phyloP scores from a whole-genome alignment of 1,140 invertebrate species.

The Papilio polyxenes region DNA sequence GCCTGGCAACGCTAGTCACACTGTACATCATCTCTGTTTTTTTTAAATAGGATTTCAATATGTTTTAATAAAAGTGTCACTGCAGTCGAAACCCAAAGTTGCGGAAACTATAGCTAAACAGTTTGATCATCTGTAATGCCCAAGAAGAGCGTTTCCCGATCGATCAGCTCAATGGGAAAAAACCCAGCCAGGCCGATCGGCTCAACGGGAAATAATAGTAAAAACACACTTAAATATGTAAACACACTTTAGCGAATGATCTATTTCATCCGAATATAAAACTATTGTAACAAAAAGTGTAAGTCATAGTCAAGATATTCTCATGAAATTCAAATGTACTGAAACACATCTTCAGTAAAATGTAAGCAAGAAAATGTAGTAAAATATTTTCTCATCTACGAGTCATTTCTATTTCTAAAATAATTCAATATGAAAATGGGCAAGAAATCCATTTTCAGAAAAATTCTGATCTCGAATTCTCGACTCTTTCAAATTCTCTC shows the following conservation, averaged over 20 bases:
- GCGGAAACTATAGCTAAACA: not conserved
- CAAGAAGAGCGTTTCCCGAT: too few relatives aligned
- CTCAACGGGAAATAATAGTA: too few relatives aligned
- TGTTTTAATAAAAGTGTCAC: too few relatives aligned
- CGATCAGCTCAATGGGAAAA: too few relatives aligned
- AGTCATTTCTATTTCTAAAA: conserved; percentile 16
- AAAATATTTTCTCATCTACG: conserved; percentile 24
- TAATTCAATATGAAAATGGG: conserved; percentile 33
- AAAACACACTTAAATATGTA: too few relatives aligned
- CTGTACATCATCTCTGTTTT: too few relatives aligned
- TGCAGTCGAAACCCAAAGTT: too few relatives aligned
- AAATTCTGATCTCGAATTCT: conserved; percentile 36
- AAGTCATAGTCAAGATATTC: not conserved
- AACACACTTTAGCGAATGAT: too few relatives aligned
- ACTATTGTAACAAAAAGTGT: not conserved
- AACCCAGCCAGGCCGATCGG: too few relatives aligned
- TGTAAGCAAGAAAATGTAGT: conserved; percentile 19
- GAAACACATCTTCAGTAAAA: not conserved
- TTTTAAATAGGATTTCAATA: too few relatives aligned
- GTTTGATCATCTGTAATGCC: not conserved
- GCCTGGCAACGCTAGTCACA: too few relatives aligned
- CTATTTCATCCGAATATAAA: not conserved
- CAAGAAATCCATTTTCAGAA: conserved; percentile 30
- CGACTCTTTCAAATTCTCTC: conserved; percentile 26
- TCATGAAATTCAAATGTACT: not conserved